Percentiles rank a stretch among this genome's conserved stretches.
phyloP scores from a whole-genome alignment of 2,888 invertebrate genomes.

The Acrobasis consociella region DNA sequence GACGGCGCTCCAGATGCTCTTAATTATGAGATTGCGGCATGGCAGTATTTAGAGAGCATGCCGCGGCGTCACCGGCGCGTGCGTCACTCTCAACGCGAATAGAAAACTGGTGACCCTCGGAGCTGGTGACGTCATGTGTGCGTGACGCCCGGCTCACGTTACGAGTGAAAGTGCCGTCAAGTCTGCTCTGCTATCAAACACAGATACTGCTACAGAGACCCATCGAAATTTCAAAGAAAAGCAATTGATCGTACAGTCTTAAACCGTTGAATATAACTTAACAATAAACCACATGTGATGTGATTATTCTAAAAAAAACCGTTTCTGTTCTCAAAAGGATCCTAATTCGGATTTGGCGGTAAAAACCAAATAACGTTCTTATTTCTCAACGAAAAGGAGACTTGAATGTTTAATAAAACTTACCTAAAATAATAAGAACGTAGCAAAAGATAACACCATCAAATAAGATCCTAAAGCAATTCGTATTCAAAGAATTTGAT shows the following conservation, averaged over 20 bases:
- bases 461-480: slow-evolving; percentile 22
- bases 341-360: neutral
- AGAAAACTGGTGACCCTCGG: slow-evolving; percentile 75
- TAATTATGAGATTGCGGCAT: slow-evolving; percentile 52
- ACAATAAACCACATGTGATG: no score
- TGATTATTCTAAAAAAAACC: no score
- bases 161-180: slow-evolving; percentile 44
- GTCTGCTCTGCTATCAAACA: slow-evolving; percentile 17
- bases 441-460: neutral
- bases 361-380: neutral
- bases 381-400: neutral
- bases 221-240: no score
- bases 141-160: slow-evolving; percentile 62
- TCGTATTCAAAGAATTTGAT: slow-evolving; percentile 25
- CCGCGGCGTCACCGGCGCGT: slow-evolving; percentile 66
- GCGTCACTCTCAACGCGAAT: slow-evolving; percentile 77
- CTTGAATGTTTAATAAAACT: neutral
- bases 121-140: slow-evolving; percentile 58
- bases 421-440: slow-evolving; percentile 3
- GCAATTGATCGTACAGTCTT: no score
- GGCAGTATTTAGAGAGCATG: slow-evolving; percentile 59
- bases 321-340: no score
- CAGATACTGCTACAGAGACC: neutral
- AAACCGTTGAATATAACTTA: no score
- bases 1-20: slow-evolving; percentile 60